Evolutionary conservation across 2,113 vertebrate genomes (phyloP).

Genomic region (Gymnocephalus cernua): DNA sequence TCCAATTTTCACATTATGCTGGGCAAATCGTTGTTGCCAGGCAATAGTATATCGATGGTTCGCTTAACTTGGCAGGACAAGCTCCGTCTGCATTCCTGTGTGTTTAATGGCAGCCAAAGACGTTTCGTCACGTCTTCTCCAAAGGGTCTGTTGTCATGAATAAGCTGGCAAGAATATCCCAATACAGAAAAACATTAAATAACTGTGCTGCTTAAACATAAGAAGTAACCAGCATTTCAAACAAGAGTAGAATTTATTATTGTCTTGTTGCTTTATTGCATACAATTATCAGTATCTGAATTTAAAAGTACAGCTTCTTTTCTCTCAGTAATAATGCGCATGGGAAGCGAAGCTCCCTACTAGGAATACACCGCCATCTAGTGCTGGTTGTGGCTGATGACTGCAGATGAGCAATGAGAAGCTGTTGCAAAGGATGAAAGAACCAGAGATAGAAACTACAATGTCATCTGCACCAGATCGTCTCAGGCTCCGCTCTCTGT

Average conservation of each 20-base stretch:
- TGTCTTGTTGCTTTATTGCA: conserved; percentile 25
- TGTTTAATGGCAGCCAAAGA: conserved; percentile 30
- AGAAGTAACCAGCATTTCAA: conserved; percentile 19
- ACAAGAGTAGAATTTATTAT: conserved; percentile 33
- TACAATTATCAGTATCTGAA: conserved; percentile 43
- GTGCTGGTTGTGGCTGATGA: conserved; percentile 29
- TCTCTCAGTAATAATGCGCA: not conserved
- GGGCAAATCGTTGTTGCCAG: conserved; percentile 70
- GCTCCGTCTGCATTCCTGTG: conserved; percentile 50
- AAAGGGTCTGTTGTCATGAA: conserved; percentile 12
- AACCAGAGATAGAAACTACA: conserved; percentile 2
- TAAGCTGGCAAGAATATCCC: not conserved
- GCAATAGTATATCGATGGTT: conserved; percentile 64
- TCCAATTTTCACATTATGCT: conserved; percentile 64
- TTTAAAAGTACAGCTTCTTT: conserved; percentile 26
- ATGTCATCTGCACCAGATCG: conserved; percentile 29
- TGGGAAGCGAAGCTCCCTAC: conserved; percentile 10
- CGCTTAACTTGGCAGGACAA: conserved; percentile 31
- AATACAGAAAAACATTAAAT: not conserved
- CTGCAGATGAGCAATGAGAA: conserved; percentile 16
- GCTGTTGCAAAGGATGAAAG: conserved; percentile 18
- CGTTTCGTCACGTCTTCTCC: not conserved
- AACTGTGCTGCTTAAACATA: not conserved
- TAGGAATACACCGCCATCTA: conserved; percentile 73
- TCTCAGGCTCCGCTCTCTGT: conserved; percentile 18